A percentile compares a stretch with the other conserved stretches of the same genome.
These are phyloP conservation scores for Apocrypta bakeri DNA, from an alignment of 1,140 invertebrate genomes.

Conservation along the genomic window DNA sequence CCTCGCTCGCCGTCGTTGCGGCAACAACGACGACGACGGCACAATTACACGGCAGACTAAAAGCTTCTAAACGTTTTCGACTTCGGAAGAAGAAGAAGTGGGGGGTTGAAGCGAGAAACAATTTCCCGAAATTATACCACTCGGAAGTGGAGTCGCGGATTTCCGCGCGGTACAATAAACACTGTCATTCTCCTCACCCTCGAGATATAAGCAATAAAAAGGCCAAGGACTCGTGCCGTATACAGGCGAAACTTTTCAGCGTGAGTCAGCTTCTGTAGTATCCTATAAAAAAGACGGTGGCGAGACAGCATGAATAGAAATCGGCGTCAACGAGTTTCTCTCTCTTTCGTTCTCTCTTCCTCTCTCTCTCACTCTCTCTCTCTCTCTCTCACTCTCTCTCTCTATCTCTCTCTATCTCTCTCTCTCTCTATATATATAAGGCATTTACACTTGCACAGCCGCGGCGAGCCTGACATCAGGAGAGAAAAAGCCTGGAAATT, in stretches of 20 bases:
- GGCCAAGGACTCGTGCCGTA: neutral
- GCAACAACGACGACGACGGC: neutral
- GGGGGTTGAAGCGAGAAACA: neutral
- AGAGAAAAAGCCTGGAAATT: slow-evolving; percentile 13
- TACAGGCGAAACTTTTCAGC: neutral
- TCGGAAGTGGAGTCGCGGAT: neutral
- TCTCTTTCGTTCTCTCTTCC: too few relatives aligned
- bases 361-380: too few relatives aligned
- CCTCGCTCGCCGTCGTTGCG: too few relatives aligned
- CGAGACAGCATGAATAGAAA: slow-evolving; percentile 36
- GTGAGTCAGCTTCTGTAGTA: neutral
- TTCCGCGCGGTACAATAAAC: neutral
- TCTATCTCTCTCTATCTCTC: too few relatives aligned
- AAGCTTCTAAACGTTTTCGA: neutral
- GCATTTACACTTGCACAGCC: too few relatives aligned
- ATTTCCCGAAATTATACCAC: neutral
- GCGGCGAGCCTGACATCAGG: neutral
- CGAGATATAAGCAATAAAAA: slow-evolving; percentile 28
- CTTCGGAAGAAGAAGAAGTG: neutral
- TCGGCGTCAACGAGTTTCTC: slow-evolving; percentile 8
- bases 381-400: too few relatives aligned
- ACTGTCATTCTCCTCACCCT: neutral
- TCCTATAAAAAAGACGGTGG: neutral
- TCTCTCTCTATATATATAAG: too few relatives aligned
- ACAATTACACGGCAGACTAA: neutral